Evolutionary conservation across 2,888 invertebrate genomes (phyloP).

Genomic region (Masnerella sp.): DNA sequence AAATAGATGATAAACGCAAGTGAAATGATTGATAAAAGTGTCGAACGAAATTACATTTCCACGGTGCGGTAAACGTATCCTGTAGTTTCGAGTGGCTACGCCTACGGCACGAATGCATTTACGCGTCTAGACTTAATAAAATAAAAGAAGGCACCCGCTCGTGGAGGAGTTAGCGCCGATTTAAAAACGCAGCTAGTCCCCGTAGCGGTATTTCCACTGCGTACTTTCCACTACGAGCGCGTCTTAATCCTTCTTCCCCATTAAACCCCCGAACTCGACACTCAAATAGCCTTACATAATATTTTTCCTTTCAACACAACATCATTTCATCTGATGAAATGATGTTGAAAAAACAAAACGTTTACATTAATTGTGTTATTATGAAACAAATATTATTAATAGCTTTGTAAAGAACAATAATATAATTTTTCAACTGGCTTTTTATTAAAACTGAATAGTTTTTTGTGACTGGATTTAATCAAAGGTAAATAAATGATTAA

Average conservation of each 20-base stretch:
- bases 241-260: conserved; percentile 56
- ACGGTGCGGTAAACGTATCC: conserved; percentile 50
- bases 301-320: no score
- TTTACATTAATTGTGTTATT: no score
- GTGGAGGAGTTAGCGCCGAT: conserved; percentile 64
- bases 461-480: no score
- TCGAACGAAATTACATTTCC: conserved; percentile 54
- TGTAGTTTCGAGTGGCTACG: conserved; percentile 64
- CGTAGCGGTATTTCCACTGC: conserved; percentile 69
- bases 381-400: no score
- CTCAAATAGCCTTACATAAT: no score
- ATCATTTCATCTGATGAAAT: no score
- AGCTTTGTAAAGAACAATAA: no score
- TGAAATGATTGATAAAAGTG: conserved; percentile 42
- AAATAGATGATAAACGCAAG: conserved; percentile 20
- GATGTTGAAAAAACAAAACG: no score
- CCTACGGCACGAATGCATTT: conserved; percentile 76
- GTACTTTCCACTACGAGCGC: conserved; percentile 59
- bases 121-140: conserved; percentile 77
- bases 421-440: no score
- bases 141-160: conserved; percentile 74
- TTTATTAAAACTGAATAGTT: no score
- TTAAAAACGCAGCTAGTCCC: conserved; percentile 69
- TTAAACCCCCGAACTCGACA: no score
- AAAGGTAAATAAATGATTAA: no score